Conservation (phyloP, 2,113 vertebrate genomes). For the Bujurquina vittata region DNA sequence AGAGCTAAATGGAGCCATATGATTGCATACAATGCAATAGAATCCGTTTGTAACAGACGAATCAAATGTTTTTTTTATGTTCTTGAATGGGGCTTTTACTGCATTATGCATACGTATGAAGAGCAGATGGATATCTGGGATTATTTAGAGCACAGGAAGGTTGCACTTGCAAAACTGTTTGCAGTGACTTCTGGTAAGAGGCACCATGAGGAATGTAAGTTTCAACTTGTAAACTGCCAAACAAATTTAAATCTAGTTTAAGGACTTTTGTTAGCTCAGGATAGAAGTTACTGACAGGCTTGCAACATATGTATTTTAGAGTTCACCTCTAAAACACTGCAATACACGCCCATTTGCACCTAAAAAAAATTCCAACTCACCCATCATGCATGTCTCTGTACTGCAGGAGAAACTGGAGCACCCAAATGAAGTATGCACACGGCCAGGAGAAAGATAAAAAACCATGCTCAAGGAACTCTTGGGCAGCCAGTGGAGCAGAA, state of each 20-base stretch:
- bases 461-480: not conserved
- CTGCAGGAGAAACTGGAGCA: not conserved
- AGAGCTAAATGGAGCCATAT: conserved; percentile 4
- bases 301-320: not conserved
- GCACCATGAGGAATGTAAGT: not conserved
- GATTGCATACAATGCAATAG: not conserved
- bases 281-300: not conserved
- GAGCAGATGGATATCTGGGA: not conserved
- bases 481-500: not conserved
- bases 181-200: not conserved
- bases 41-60: not conserved
- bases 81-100: not conserved
- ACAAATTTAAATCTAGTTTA: not conserved
- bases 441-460: not conserved
- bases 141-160: not conserved
- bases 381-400: not conserved
- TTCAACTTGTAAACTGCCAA: no score
- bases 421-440: not conserved
- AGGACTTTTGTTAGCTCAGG: not conserved
- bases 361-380: not conserved
- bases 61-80: not conserved
- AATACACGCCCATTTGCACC: not conserved
- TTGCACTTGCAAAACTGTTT: not conserved
- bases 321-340: not conserved
- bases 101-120: not conserved